A percentile compares a stretch with the other conserved stretches of the same genome.
Conservation (phyloP, 2,888 invertebrate species). For the Brachyopa scutellaris region DNA sequence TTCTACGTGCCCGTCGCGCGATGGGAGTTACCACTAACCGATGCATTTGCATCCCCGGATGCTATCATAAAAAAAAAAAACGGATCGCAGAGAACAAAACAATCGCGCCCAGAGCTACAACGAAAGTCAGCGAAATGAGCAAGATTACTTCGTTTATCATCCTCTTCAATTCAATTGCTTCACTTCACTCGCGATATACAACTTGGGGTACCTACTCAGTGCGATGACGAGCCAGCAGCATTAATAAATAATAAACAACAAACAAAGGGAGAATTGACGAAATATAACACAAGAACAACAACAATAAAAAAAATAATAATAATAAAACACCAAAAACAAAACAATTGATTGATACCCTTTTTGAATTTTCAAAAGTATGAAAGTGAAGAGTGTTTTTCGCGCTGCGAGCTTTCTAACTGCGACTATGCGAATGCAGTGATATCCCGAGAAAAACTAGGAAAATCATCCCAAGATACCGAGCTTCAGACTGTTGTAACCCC, state of each 20-base stretch:
- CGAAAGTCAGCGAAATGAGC: slow-evolving; percentile 31
- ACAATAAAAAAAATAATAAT: slow-evolving; percentile 1
- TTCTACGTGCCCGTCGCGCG: slow-evolving; percentile 10
- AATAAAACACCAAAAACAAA: slow-evolving; percentile 26
- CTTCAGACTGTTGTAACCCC: slow-evolving; percentile 66
- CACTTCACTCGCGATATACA: slow-evolving; percentile 46
- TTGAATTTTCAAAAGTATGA: slow-evolving; percentile 53
- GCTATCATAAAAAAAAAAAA: no score
- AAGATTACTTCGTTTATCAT: slow-evolving; percentile 56
- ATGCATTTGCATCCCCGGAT: slow-evolving; percentile 47
- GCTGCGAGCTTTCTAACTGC: slow-evolving; percentile 68
- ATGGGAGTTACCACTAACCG: slow-evolving; percentile 9
- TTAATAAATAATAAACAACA: neutral
- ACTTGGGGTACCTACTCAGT: neutral
- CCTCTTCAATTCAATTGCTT: slow-evolving; percentile 57
- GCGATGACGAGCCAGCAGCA: neutral
- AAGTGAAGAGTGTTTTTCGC: slow-evolving; percentile 55
- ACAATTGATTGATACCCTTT: slow-evolving; percentile 1
- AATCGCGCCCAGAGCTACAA: slow-evolving; percentile 7
- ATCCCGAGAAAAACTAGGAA: slow-evolving; percentile 73
- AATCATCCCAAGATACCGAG: slow-evolving; percentile 68
- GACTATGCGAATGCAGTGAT: slow-evolving; percentile 71
- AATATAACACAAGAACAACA: slow-evolving; percentile 3
- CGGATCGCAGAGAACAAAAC: slow-evolving; percentile 13
- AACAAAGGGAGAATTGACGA: neutral